These are phyloP conservation scores for Natator depressus DNA, from an alignment of 2,113 vertebrate species.

Conservation along the genomic window DNA sequence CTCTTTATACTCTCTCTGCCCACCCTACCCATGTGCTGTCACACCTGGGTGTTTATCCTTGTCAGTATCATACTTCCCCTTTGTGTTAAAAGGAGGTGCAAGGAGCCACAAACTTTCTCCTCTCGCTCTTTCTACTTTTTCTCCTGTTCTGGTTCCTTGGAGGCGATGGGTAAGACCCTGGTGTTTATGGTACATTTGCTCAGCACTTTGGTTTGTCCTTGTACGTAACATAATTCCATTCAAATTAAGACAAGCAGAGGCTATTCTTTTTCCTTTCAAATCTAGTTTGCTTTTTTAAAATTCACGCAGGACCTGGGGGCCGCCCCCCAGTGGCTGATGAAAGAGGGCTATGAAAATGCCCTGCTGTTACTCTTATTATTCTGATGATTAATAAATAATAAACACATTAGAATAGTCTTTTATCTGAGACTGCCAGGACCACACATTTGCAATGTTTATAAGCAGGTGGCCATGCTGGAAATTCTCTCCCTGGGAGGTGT, in stretches of 20 bases:
- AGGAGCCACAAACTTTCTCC: background rate
- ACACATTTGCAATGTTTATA: background rate
- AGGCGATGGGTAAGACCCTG: background rate
- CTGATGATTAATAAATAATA: conserved; percentile 18
- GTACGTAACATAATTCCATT: background rate
- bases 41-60: background rate
- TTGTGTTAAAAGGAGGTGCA: background rate
- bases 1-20: background rate
- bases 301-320: background rate
- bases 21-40: background rate
- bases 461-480: fast-evolving
- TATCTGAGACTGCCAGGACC: background rate
- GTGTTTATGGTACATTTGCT: background rate
- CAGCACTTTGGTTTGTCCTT: background rate
- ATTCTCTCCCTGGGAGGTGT: background rate
- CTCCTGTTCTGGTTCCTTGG: background rate
- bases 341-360: background rate
- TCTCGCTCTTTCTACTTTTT: background rate
- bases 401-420: background rate
- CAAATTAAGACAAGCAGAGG: background rate
- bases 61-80: background rate
- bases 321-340: background rate
- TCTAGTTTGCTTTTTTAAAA: background rate
- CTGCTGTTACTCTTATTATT: background rate
- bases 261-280: background rate